Evolutionary conservation across 1,140 invertebrate species (phyloP).

Genomic region (Geopemphigus sp.): DNA sequence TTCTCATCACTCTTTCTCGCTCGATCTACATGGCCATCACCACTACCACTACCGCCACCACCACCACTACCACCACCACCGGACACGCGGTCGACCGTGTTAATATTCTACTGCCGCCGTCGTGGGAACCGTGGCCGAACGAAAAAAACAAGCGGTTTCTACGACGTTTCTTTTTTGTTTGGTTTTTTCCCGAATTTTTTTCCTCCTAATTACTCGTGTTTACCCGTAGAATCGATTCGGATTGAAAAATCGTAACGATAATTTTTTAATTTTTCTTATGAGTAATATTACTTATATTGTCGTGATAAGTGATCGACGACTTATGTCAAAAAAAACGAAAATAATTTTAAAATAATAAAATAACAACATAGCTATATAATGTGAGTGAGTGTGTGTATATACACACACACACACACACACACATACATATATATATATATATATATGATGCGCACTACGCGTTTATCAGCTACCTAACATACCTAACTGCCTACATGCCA

Average conservation of each 20-base stretch:
- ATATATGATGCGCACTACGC: neutral
- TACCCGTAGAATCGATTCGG: neutral
- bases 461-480: neutral
- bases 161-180: slow-evolving; percentile 28
- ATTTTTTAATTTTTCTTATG: no score
- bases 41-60: slow-evolving; percentile 18
- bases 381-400: no score
- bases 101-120: slow-evolving; percentile 15
- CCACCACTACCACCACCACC: slow-evolving; percentile 19
- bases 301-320: no score
- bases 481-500: neutral
- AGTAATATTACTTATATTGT: no score
- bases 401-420: no score
- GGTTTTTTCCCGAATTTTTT: slow-evolving; percentile 3
- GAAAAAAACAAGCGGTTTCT: slow-evolving; percentile 29
- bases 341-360: no score
- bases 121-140: slow-evolving; percentile 32
- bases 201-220: slow-evolving; percentile 16
- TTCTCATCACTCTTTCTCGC: neutral
- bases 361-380: no score
- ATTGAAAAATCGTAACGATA: neutral
- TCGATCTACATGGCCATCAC: neutral
- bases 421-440: neutral
- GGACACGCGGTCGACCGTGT: slow-evolving; percentile 47
- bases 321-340: no score